A percentile compares a stretch with the other conserved stretches of the same genome.
phyloP scores from a whole-genome alignment of 2,888 invertebrate species.

The Monochamus alternatus region DNA sequence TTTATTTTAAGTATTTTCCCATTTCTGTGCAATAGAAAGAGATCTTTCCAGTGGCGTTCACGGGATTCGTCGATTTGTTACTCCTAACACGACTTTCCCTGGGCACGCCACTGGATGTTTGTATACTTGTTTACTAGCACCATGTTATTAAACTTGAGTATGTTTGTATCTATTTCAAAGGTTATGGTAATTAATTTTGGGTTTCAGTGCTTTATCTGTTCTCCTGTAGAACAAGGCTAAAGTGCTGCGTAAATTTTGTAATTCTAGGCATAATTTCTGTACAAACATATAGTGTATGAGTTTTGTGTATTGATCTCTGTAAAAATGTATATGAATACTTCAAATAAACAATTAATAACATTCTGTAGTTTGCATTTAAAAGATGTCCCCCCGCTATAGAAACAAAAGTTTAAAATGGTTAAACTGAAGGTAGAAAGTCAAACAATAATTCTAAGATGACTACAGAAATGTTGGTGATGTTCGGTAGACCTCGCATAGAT shows the following conservation, averaged over 20 bases:
- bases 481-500: too few relatives aligned
- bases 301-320: slow-evolving; percentile 34
- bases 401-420: too few relatives aligned
- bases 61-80: too few relatives aligned
- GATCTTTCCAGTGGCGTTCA: not conserved
- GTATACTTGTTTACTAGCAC: slow-evolving; percentile 31
- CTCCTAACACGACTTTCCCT: too few relatives aligned
- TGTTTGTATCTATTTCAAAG: slow-evolving; percentile 18
- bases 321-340: slow-evolving; percentile 29
- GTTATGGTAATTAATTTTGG: slow-evolving; percentile 28
- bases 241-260: slow-evolving; percentile 27
- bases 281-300: slow-evolving; percentile 13
- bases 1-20: not conserved
- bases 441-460: too few relatives aligned
- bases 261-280: not conserved
- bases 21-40: slow-evolving; percentile 25
- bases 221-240: slow-evolving; percentile 21
- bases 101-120: slow-evolving; percentile 13
- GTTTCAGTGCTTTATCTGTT: slow-evolving; percentile 20
- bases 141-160: slow-evolving; percentile 30
- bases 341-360: slow-evolving; percentile 24
- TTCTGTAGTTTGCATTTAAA: not conserved
- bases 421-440: too few relatives aligned
- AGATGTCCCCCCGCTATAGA: too few relatives aligned
- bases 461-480: too few relatives aligned